Evolutionary conservation across 1,140 invertebrate genomes (phyloP).

Genomic region (Ceratina australensis): DNA sequence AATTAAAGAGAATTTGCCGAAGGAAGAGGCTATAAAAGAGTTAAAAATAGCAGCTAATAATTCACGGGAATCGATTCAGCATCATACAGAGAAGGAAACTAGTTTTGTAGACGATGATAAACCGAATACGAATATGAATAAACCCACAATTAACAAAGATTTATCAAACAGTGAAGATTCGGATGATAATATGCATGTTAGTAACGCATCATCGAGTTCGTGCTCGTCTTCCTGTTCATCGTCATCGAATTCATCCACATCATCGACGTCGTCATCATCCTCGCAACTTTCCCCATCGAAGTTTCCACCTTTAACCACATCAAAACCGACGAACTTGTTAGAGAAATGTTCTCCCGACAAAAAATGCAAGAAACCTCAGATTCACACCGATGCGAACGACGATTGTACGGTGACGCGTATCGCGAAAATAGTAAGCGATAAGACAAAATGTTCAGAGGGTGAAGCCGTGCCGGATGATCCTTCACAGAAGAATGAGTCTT

Average conservation of each 20-base stretch:
- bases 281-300: slow-evolving; percentile 40
- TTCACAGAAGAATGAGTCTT: slow-evolving; percentile 37
- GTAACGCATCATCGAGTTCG: not conserved
- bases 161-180: slow-evolving; percentile 7
- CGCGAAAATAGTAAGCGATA: not conserved
- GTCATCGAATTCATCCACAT: slow-evolving; percentile 63
- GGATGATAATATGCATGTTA: slow-evolving; percentile 20
- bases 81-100: not conserved
- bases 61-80: slow-evolving; percentile 47
- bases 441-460: not conserved
- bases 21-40: slow-evolving; percentile 71
- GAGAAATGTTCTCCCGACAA: slow-evolving; percentile 14
- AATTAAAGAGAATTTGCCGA: slow-evolving; percentile 74
- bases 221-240: slow-evolving; percentile 45
- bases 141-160: not conserved
- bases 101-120: not conserved
- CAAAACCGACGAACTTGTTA: slow-evolving; percentile 30
- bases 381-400: slow-evolving; percentile 43
- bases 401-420: slow-evolving; percentile 8
- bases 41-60: slow-evolving; percentile 67
- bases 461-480: too few species aligned
- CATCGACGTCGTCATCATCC: slow-evolving; percentile 48
- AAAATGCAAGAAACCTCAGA: slow-evolving; percentile 49
- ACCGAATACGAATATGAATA: not conserved
- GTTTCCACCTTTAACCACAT: slow-evolving; percentile 46